These are phyloP conservation scores for Drosophila nr. medialis DNA, from an alignment of 2,888 invertebrate genomes.

Conservation along the genomic window DNA sequence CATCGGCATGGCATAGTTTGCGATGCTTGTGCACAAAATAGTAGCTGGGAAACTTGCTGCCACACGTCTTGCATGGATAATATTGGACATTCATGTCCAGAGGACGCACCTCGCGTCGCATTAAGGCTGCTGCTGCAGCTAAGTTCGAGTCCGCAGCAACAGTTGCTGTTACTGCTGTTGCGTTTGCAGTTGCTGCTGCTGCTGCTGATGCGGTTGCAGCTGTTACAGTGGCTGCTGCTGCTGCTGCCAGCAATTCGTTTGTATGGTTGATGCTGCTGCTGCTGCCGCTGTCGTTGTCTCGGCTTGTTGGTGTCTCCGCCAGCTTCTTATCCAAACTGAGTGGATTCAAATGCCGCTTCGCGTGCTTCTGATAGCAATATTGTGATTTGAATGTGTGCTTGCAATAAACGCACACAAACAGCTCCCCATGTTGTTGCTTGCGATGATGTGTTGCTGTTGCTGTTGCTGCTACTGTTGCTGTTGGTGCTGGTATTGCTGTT, in stretches of 20 bases:
- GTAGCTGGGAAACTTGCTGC: slow-evolving; percentile 96
- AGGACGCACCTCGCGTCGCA: slow-evolving; percentile 87
- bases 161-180: slow-evolving; percentile 3
- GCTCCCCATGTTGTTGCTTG: slow-evolving; percentile 74
- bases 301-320: slow-evolving; percentile 20
- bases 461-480: slow-evolving; percentile 35
- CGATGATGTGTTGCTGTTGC: slow-evolving; percentile 37
- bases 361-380: slow-evolving; percentile 93
- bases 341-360: slow-evolving; percentile 89
- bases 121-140: slow-evolving; percentile 64
- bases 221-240: slow-evolving; percentile 10
- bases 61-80: slow-evolving; percentile 97
- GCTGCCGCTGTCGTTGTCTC: slow-evolving; percentile 16
- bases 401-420: slow-evolving; percentile 90
- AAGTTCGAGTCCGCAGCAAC: slow-evolving; percentile 1
- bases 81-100: slow-evolving; percentile 93
- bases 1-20: slow-evolving; percentile 91
- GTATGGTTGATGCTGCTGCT: slow-evolving; percentile 9
- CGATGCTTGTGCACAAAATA: slow-evolving; percentile 97
- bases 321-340: slow-evolving; percentile 84
- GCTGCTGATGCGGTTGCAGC: slow-evolving; percentile 5
- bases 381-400: slow-evolving; percentile 93
- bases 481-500: slow-evolving; percentile 53
- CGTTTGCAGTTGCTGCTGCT: slow-evolving; percentile 3
- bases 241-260: slow-evolving; percentile 1